Percentiles rank a stretch among this genome's conserved stretches.
Conservation (phyloP, 64 coral and sea anemone species). For the Montipora cactus region DNA sequence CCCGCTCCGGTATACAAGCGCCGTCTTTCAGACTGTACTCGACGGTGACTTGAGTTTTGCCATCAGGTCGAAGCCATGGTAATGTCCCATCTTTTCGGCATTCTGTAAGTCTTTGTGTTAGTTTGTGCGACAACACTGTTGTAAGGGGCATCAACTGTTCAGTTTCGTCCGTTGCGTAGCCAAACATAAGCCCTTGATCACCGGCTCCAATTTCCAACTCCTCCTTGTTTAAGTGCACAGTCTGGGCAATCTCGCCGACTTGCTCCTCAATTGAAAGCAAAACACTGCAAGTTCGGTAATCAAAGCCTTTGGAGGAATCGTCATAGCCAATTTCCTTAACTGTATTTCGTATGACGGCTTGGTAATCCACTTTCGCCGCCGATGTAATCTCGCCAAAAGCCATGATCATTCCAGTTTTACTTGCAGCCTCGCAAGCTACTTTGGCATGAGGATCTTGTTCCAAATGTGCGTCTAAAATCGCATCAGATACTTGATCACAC, state of each 20-base stretch:
- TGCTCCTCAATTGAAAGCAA: slow-evolving; percentile 81
- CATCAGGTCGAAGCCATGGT: slow-evolving; percentile 85
- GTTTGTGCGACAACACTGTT: slow-evolving; percentile 78
- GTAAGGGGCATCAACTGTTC: slow-evolving; percentile 89
- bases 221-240: slow-evolving; percentile 66
- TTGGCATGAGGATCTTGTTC: slow-evolving; percentile 78
- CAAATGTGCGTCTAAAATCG: slow-evolving; percentile 87
- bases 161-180: slow-evolving; percentile 91
- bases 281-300: slow-evolving; percentile 92
- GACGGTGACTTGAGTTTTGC: slow-evolving; percentile 92
- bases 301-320: slow-evolving; percentile 91
- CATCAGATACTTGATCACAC: slow-evolving; percentile 95
- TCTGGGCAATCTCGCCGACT: slow-evolving; percentile 68
- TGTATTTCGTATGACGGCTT: slow-evolving; percentile 76
- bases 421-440: slow-evolving; percentile 88
- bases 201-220: slow-evolving; percentile 86
- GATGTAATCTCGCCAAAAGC: slow-evolving; percentile 93
- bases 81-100: slow-evolving; percentile 73
- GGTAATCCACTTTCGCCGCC: slow-evolving; percentile 75
- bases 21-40: slow-evolving; percentile 78
- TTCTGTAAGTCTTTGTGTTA: slow-evolving; percentile 70
- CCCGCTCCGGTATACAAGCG: slow-evolving; percentile 73
- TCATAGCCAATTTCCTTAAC: slow-evolving; percentile 88
- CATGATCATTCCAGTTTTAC: slow-evolving; percentile 87
- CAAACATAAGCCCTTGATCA: slow-evolving; percentile 96